A percentile compares a stretch with the other conserved stretches of the same genome.
Evolutionary conservation across 2,113 vertebrate genomes (phyloP).

Genomic region (Lagenorhynchus albirostris): DNA sequence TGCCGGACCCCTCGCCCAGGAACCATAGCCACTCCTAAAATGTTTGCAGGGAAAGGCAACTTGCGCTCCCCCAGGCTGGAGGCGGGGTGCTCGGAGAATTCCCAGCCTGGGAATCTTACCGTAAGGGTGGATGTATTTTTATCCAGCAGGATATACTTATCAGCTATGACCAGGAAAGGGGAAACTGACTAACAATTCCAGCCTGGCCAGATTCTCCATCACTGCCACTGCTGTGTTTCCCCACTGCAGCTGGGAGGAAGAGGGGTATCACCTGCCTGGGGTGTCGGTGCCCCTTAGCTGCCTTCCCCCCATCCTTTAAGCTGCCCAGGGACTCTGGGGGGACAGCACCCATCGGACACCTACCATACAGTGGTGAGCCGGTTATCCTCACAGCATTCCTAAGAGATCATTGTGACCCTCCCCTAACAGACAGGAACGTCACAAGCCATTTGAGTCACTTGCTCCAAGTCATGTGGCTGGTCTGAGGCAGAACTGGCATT

Average conservation of each 20-base stretch:
- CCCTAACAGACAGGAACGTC: background rate
- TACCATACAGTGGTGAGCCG: rapidly evolving
- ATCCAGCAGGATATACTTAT: conserved; percentile 79
- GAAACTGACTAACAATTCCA: conserved; percentile 64
- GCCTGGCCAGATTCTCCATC: background rate
- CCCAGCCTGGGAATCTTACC: conserved; percentile 62
- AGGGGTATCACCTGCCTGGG: background rate
- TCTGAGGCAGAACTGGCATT: background rate
- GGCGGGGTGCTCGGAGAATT: conserved; percentile 35
- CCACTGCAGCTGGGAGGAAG: background rate
- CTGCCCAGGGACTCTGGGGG: background rate
- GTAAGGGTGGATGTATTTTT: conserved; percentile 77
- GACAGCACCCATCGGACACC: background rate
- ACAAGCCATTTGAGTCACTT: background rate
- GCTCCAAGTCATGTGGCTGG: background rate
- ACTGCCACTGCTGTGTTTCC: background rate
- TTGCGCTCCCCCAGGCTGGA: background rate
- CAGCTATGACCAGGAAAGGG: conserved; percentile 72
- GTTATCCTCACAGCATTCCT: background rate
- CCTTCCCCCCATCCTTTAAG: background rate
- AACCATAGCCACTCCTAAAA: background rate
- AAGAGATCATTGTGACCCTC: no score
- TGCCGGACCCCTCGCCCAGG: background rate
- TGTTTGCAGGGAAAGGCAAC: background rate
- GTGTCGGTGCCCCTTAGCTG: background rate